Conservation (phyloP, 1,140 invertebrate genomes). For the Stegodyphus mimosarum region DNA sequence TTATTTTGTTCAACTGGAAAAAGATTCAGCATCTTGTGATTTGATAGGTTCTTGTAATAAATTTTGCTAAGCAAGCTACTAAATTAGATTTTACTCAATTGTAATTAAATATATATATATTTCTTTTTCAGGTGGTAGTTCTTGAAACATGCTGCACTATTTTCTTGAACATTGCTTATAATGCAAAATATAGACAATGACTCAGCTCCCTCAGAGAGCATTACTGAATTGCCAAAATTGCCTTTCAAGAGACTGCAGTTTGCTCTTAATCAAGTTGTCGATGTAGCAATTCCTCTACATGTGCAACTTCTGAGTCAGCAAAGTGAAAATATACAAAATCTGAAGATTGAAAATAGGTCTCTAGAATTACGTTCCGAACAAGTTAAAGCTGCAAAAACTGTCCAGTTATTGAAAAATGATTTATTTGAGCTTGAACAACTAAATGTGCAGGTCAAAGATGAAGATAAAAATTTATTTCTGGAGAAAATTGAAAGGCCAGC, state of each 20-base stretch:
- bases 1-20: too few species aligned
- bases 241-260: constrained; percentile 23
- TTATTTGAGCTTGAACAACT: constrained; percentile 30
- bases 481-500: not conserved
- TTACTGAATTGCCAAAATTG: constrained; percentile 1
- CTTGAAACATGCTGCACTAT: too few species aligned
- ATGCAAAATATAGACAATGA: not conserved
- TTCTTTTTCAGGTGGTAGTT: too few species aligned
- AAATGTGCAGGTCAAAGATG: constrained; percentile 5
- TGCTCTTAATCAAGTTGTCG: constrained; percentile 8
- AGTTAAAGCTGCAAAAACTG: constrained; percentile 19
- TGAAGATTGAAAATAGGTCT: not conserved
- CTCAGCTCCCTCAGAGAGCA: not conserved
- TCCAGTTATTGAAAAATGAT: constrained; percentile 41
- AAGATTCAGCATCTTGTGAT: too few species aligned
- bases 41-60: too few species aligned
- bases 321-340: not conserved
- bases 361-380: constrained; percentile 14
- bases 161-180: not conserved
- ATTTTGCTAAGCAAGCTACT: too few species aligned
- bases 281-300: constrained; percentile 34
- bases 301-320: constrained; percentile 1
- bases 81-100: too few species aligned
- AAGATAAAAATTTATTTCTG: constrained; percentile 18
- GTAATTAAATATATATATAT: too few species aligned